These are phyloP conservation scores for Pentamera pediparva DNA, from an alignment of 53 echinoderm and acorn worm genomes.

Conservation along the genomic window DNA sequence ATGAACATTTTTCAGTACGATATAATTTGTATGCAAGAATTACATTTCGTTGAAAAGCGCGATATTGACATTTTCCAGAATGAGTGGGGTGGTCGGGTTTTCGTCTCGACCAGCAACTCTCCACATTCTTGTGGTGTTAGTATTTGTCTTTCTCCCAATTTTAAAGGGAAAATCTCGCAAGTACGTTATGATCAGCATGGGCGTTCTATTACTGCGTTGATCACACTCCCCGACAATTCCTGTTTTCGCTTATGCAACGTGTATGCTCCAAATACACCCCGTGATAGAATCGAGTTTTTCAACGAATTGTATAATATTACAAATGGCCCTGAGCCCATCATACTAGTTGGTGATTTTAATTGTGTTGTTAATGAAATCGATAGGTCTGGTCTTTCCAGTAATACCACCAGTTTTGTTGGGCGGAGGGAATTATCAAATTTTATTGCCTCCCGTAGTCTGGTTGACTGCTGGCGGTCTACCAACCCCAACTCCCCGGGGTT, in stretches of 20 bases:
- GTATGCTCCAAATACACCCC: constrained; percentile 37
- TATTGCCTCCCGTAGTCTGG: not conserved
- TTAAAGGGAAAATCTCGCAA: not conserved
- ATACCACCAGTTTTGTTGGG: not conserved
- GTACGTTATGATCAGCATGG: not conserved
- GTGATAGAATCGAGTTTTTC: constrained; percentile 16
- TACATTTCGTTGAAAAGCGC: not conserved
- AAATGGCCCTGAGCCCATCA: not conserved
- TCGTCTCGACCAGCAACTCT: not conserved
- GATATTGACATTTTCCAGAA: not conserved
- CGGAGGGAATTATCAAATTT: not conserved
- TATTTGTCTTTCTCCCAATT: not conserved
- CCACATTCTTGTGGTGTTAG: constrained; percentile 15
- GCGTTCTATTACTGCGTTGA: constrained; percentile 2
- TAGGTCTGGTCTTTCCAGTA: not conserved
- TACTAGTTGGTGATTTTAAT: constrained; percentile 49
- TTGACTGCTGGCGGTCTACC: not conserved
- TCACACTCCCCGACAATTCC: not conserved
- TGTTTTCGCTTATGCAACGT: constrained; percentile 22
- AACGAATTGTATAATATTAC: not conserved
- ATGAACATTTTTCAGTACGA: not conserved
- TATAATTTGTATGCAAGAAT: constrained; percentile 19
- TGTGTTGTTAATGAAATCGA: constrained; percentile 10
- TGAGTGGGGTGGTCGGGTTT: not conserved
- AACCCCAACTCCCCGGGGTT: not conserved